Base-by-base conservation (phyloP, 2,888 invertebrate species). In the Erannis defoliaria region DNA sequence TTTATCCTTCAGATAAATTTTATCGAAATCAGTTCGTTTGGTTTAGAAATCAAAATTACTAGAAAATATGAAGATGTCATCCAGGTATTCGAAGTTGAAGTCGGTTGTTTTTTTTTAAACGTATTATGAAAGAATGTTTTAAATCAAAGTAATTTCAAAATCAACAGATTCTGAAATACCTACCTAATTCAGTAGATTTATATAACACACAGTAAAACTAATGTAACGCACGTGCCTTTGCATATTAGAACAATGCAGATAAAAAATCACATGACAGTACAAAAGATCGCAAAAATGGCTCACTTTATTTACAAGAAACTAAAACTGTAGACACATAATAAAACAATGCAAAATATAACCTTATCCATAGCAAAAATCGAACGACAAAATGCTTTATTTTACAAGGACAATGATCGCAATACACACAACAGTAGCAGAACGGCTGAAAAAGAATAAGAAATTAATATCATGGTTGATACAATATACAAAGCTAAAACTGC, bases 381-480 rank as follows among this genome's bases (percentile, higher is more conserved):
- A 71, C 60, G 71, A 70, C 70, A 75, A 50, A 78, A 80, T 72
- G 76, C 76, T 71, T 83, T 82, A 81, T 81, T 81, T 81, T 82
- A 73, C 66, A 80, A 81, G 75, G 77, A 80, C 76, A 80, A 82
- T 80, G 74, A 82, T 81, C 79, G 89, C 88, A 85, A 86, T 87
- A 90, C 86, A 90, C 84, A 86, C 80, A 79, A 89, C 85, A 84
- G 77, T 89, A 91, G 90, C 89, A 78, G 81, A 76, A 79, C 78
- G 76, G 86, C 90, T 91, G 90, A 89, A 90, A 89, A 83, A 77
- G 74, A 81, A 76, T 60, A 78, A 61, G 10, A 78, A 81, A 82
- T 82, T 83, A 84, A 80, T 77, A 83, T 73, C 72, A 26, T 26
- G 26, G 26, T 67, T 68, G 68, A 76, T 72, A 67, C 74, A 75